Evolutionary conservation across 2,113 vertebrate genomes (phyloP).

Genomic region (Glaucomys volans): DNA sequence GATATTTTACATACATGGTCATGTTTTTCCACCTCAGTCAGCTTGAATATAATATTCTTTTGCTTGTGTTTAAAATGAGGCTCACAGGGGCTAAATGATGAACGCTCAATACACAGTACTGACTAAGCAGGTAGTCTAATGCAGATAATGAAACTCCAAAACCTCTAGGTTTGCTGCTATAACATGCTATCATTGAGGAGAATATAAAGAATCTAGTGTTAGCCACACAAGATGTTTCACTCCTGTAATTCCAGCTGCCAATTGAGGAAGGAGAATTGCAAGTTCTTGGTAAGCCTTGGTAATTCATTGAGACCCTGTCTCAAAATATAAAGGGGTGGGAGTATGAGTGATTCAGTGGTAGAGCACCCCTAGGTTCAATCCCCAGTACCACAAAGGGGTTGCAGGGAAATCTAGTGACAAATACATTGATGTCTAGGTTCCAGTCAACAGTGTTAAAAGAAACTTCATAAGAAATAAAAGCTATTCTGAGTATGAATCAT

Average conservation of each 20-base stretch:
- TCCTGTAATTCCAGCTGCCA: too few relatives aligned
- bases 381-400: not conserved
- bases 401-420: not conserved
- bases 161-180: not conserved
- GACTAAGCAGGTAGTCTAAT: not conserved
- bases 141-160: constrained; percentile 24
- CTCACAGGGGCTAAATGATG: constrained; percentile 11
- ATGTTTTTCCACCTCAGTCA: constrained; percentile 27
- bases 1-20: not conserved
- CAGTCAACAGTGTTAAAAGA: not conserved
- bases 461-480: constrained; percentile 30
- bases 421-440: not conserved
- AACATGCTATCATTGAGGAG: not conserved
- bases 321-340: not conserved
- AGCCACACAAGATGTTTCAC: too few relatives aligned
- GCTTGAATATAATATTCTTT: constrained; percentile 39
- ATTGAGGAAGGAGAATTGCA: too few relatives aligned
- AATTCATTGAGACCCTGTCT: not conserved
- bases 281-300: too few relatives aligned
- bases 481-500: not conserved
- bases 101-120: not conserved
- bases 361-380: not conserved
- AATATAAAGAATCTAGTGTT: not conserved
- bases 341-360: not conserved
- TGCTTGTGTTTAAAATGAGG: constrained; percentile 50